Evolutionary conservation across 1,140 invertebrate genomes (phyloP).

Genomic region (Tetragonula clypearis): DNA sequence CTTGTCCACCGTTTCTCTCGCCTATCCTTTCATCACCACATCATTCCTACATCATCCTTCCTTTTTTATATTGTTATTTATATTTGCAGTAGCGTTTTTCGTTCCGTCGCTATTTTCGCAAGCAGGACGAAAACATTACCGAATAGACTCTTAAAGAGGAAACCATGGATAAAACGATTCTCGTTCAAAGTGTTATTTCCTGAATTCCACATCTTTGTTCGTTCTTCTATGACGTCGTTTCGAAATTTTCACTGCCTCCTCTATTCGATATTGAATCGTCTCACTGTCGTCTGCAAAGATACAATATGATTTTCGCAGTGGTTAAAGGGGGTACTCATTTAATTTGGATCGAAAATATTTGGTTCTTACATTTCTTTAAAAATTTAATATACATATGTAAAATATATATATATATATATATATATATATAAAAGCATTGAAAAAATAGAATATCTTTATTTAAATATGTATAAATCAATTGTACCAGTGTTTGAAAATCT

Average conservation of each 20-base stretch:
- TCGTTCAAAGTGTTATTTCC: background rate
- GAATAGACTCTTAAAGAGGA: background rate
- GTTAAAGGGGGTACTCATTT: background rate
- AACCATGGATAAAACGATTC: background rate
- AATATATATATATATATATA: background rate
- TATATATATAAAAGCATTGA: background rate
- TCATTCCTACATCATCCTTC: background rate
- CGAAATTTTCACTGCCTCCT: background rate
- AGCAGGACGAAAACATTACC: background rate
- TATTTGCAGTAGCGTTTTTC: background rate
- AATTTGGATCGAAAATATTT: background rate
- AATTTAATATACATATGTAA: background rate
- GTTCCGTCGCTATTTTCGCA: conserved; percentile 7
- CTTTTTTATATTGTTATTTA: background rate
- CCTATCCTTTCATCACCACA: background rate
- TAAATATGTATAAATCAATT: too few species aligned
- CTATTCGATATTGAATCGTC: background rate
- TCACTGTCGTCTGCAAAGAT: background rate
- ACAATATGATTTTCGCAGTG: background rate
- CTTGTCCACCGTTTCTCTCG: conserved; percentile 25
- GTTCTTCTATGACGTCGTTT: background rate
- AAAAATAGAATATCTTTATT: background rate
- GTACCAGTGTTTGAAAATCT: too few species aligned
- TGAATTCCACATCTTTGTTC: background rate
- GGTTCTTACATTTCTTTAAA: background rate